Percentiles rank a stretch among this genome's conserved stretches.
phyloP scores from a whole-genome alignment of 2,113 vertebrate species.

The Grantiella picta region DNA sequence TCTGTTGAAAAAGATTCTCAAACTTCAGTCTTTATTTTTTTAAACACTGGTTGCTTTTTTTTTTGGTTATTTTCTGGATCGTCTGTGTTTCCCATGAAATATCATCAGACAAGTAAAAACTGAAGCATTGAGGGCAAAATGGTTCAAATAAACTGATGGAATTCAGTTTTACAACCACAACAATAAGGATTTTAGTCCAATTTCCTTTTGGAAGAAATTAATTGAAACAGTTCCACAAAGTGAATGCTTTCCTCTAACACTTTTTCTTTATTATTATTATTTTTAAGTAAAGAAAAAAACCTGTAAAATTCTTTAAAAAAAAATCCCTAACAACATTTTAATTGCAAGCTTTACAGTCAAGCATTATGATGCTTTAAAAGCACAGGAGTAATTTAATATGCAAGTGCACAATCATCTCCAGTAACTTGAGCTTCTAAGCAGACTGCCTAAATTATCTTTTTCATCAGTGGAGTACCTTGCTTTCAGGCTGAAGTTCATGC shows the following conservation, averaged over 20 bases:
- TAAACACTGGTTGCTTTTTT: not conserved
- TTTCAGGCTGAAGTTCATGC: not conserved
- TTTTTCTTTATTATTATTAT: not conserved
- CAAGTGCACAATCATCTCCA: not conserved
- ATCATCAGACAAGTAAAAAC: not conserved
- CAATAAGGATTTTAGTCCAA: not conserved
- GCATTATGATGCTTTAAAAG: not conserved
- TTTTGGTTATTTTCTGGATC: not conserved
- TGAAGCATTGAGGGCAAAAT: not conserved
- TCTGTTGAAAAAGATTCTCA: not conserved
- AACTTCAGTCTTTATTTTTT: not conserved
- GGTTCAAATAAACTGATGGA: not conserved
- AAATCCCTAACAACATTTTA: not conserved
- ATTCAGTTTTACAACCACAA: not conserved
- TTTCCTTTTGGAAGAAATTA: not conserved
- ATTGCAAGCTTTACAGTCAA: not conserved
- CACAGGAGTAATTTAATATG: not conserved
- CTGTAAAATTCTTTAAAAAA: fast-evolving
- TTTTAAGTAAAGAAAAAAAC: not conserved
- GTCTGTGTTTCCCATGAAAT: not conserved
- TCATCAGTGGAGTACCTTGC: not conserved
- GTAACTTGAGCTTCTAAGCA: not conserved
- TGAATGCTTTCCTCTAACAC: fast-evolving
- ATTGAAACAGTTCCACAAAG: not conserved
- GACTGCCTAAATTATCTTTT: not conserved